phyloP scores from a whole-genome alignment of 2,113 vertebrate species.

The Paramormyrops kingsleyae region DNA sequence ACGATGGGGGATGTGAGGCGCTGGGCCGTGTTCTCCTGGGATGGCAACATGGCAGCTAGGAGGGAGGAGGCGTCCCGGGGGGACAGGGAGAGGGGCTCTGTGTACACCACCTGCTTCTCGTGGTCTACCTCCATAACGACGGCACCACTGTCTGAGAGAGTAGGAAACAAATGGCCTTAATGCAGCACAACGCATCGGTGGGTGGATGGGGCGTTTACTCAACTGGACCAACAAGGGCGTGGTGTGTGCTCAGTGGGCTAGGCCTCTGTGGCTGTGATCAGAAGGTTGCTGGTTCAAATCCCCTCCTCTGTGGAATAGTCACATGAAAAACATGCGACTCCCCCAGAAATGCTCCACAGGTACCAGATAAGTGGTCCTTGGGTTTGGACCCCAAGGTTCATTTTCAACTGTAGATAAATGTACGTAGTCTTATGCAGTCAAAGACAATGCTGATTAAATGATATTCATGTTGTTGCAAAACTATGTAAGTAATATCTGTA shows the following conservation, averaged over 20 bases:
- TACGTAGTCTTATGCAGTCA: no score
- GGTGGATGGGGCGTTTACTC: not conserved
- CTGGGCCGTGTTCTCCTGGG: constrained; percentile 83
- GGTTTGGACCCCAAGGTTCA: not conserved
- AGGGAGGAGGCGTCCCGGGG: constrained; percentile 76
- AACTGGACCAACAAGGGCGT: not conserved
- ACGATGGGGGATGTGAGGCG: constrained; percentile 86
- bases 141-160: constrained; percentile 71
- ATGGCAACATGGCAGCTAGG: constrained; percentile 86
- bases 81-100: constrained; percentile 74
- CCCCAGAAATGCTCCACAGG: not conserved
- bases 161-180: not conserved
- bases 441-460: no score
- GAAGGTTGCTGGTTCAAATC: not conserved
- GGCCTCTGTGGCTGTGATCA: not conserved
- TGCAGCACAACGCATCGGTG: not conserved
- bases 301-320: not conserved
- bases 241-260: not conserved
- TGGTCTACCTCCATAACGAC: constrained; percentile 97
- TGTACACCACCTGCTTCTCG: constrained; percentile 91
- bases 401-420: not conserved
- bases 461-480: no score
- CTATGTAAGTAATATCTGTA: no score
- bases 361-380: not conserved
- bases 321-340: not conserved